Base-by-base conservation (phyloP, 2,797 vertebrate genomes). In the Pygocentrus nattereri region DNA sequence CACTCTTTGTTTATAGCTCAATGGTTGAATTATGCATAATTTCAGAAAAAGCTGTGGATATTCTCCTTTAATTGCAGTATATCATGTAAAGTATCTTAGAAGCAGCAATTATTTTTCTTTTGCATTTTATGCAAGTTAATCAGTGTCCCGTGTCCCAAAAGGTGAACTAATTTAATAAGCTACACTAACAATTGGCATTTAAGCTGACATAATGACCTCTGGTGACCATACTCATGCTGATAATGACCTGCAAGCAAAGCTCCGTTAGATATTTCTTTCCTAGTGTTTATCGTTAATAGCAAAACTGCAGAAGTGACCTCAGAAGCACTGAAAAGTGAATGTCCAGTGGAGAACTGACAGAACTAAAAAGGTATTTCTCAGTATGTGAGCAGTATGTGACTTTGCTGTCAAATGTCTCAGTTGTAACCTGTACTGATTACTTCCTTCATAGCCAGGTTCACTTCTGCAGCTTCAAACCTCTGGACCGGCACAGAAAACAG, bases 381-480 rank as follows among this genome's bases (percentile, higher is more conserved):
- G 7, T 27, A 49, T 44, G 47, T 71, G 21, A 73, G 12, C 41
- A 74, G 16, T 31, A 30, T 64, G 16, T 34, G 25, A 52, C 31
- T 64, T 1, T 56, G 27, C 21, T 56, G n/a, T 73, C 34, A 8
- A 61, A 30, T 12, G n/a, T 70, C 31, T 52, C n/a, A 21, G 6
- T 54, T 25, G 10, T 83, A 18, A 71, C 23, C 74, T 34, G 47
- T 62, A 27, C 16, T 58, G 25, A 59, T n/a, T 6, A 54, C 41
- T 78, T 75, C 5, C 44, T 80, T 70, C 12, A 23, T 69, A 21
- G 54, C 59, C 56, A 15, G 49, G 61, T 3, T 23, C 23, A 62
- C 72, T 44, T 25, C 31, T 34, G 30, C 54, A 58, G 23, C 62
- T 44, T 80, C 38, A 69, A 76, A 11, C 13, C 15, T 19, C 11